These are phyloP conservation scores for Clarias gariepinus DNA, from an alignment of 2,113 vertebrate genomes.

Conservation along the genomic window DNA sequence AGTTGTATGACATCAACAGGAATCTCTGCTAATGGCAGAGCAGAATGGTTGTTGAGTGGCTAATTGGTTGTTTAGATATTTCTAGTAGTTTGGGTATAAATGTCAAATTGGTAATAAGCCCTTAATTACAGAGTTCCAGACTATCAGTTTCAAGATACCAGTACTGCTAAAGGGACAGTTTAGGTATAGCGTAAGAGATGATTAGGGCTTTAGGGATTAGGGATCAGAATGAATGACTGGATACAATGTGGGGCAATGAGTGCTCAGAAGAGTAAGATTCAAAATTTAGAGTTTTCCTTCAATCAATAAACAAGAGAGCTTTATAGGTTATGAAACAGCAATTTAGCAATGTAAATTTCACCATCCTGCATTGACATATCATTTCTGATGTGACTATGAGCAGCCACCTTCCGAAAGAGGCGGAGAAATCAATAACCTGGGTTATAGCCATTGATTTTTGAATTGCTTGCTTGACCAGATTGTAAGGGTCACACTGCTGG, in stretches of 20 bases:
- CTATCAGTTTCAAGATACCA: neutral
- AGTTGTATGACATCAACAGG: neutral
- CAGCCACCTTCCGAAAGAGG: neutral
- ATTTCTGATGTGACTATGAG: slow-evolving; percentile 1
- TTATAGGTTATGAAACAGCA: neutral
- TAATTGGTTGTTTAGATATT: slow-evolving; percentile 13
- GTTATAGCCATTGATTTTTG: slow-evolving; percentile 9
- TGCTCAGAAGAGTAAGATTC: neutral
- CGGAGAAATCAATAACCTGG: slow-evolving; percentile 22
- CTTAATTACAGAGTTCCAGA: slow-evolving; percentile 1
- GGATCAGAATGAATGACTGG: neutral
- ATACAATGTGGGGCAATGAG: neutral
- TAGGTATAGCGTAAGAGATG: neutral
- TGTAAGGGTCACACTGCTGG: slow-evolving; percentile 4
- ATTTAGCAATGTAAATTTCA: neutral
- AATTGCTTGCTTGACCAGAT: slow-evolving; percentile 9
- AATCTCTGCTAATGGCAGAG: neutral
- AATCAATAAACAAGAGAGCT: neutral
- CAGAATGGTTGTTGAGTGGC: neutral
- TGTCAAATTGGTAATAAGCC: neutral
- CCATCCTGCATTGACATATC: neutral
- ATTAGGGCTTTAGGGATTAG: neutral
- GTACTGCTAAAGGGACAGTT: neutral
- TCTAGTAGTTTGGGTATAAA: neutral
- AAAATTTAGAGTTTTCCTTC: neutral